These are phyloP conservation scores for Meteorus sp. DNA, from an alignment of 1,140 invertebrate genomes.

Conservation along the genomic window DNA sequence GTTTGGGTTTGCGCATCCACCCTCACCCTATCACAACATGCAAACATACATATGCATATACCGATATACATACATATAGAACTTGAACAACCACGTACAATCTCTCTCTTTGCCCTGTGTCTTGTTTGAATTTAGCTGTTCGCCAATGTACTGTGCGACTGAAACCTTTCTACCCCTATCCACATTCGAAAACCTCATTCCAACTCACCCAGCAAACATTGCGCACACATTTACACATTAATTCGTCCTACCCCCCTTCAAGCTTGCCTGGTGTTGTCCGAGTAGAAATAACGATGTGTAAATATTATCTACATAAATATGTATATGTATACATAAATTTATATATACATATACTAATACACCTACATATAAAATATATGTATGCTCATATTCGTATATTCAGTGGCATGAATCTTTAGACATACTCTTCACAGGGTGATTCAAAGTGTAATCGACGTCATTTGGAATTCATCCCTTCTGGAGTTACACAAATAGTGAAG, in stretches of 20 bases:
- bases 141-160: conserved; percentile 14
- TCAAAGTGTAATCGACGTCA: conserved; percentile 4
- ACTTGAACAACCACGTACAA: background rate
- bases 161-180: conserved; percentile 22
- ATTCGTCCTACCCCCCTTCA: background rate
- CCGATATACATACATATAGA: background rate
- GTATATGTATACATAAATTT: background rate
- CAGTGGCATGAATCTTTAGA: conserved; percentile 5
- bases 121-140: conserved; percentile 26
- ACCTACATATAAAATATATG: too few relatives aligned
- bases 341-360: too few relatives aligned
- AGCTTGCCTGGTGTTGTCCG: conserved; percentile 7
- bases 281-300: conserved; percentile 24
- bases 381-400: too few relatives aligned
- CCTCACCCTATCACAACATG: background rate
- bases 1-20: conserved; percentile 18
- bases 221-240: conserved; percentile 4
- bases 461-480: background rate
- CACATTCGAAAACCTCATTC: background rate
- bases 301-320: conserved; percentile 12
- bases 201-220: background rate
- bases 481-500: too few relatives aligned
- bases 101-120: conserved; percentile 13
- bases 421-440: background rate
- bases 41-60: conserved; percentile 13